Conservation (phyloP, 1,140 invertebrate species). For the Amphibalanus amphitrite region DNA sequence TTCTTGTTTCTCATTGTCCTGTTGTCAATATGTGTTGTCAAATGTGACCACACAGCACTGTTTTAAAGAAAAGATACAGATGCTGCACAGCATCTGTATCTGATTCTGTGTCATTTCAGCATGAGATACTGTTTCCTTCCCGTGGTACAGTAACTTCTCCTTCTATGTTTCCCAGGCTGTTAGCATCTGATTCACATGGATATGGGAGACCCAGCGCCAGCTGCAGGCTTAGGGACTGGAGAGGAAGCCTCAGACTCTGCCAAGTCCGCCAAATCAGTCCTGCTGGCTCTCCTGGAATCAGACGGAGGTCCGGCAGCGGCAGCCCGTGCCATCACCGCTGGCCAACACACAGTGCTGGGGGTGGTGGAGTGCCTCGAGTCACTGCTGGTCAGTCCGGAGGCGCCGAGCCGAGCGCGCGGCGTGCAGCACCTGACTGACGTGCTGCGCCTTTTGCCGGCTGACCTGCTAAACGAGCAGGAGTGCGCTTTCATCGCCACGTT, state of each 20-base stretch:
- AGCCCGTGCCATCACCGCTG: conserved; percentile 4
- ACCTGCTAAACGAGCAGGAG: conserved; percentile 40
- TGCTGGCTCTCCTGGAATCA: neutral
- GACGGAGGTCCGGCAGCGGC: neutral
- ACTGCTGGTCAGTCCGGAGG: conserved; percentile 39
- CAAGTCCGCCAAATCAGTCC: neutral
- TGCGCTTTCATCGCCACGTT: conserved; percentile 47
- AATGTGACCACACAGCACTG: too few relatives aligned
- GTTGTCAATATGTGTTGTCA: too few relatives aligned
- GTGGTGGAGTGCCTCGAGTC: conserved; percentile 42
- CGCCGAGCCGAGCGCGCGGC: conserved; percentile 38
- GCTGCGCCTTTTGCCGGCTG: conserved; percentile 36
- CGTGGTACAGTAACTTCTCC: too few relatives aligned
- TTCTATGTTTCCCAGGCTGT: too few relatives aligned
- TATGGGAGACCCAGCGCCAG: too few relatives aligned
- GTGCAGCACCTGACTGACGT: conserved; percentile 42
- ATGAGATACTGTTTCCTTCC: too few relatives aligned
- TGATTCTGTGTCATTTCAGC: too few relatives aligned
- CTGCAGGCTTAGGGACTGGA: too few relatives aligned
- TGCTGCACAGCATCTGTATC: too few relatives aligned
- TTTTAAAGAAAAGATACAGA: neutral
- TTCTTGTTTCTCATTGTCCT: too few relatives aligned
- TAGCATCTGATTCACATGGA: too few relatives aligned
- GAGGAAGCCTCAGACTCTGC: too few relatives aligned
- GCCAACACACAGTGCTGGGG: conserved; percentile 20